These are phyloP conservation scores for Mongoloraphidia duomilia DNA, from an alignment of 2,888 invertebrate genomes.

Conservation along the genomic window DNA sequence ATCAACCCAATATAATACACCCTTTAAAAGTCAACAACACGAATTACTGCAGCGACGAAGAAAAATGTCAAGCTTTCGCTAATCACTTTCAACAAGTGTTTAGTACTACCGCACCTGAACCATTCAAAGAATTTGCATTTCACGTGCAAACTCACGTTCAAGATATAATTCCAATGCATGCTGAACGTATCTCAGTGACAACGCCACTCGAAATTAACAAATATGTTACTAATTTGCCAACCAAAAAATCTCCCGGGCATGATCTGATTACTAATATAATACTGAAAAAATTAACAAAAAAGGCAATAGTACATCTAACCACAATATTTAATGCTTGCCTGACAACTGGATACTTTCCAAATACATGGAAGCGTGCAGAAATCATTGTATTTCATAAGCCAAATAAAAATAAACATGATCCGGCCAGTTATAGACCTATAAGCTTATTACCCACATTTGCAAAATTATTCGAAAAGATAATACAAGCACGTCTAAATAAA, in stretches of 20 bases:
- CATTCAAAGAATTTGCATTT: no score
- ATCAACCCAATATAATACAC: no score
- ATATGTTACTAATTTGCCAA: no score
- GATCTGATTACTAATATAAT: conserved; percentile 8
- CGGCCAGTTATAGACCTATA: conserved; percentile 17
- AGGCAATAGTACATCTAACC: conserved; percentile 9
- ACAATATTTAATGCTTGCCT: conserved; percentile 6
- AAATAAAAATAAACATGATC: conserved; percentile 10
- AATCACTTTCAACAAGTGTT: no score
- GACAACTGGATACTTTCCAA: conserved; percentile 13
- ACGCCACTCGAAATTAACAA: no score
- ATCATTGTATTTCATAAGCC: conserved; percentile 14
- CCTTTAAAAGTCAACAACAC: no score
- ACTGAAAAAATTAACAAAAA: conserved; percentile 12
- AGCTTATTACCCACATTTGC: conserved; percentile 14
- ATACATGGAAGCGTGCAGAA: conserved; percentile 14
- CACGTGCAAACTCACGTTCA: no score
- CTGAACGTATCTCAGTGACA: no score
- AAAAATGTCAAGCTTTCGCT: no score
- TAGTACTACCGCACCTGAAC: no score
- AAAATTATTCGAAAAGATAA: conserved; percentile 16
- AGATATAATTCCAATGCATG: no score
- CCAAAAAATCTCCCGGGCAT: conserved; percentile 8
- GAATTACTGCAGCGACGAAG: no score
- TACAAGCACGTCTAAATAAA: conserved; percentile 6